Conservation (phyloP, 2,888 invertebrate species). For the Hypercompe scribonia region DNA sequence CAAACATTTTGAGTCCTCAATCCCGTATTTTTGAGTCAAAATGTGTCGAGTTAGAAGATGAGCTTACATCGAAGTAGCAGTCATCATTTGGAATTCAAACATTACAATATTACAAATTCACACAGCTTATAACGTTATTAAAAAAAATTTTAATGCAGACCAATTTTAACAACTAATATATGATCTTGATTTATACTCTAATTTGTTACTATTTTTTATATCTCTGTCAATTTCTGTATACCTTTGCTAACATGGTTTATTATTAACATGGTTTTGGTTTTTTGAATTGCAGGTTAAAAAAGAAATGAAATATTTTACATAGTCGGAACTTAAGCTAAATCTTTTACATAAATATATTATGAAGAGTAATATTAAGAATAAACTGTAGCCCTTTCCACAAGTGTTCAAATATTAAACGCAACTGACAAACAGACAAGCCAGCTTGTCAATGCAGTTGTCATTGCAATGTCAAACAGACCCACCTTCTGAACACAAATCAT, state of each 20-base stretch:
- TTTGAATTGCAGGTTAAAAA: not conserved
- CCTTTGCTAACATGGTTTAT: not conserved
- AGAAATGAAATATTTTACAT: too few relatives aligned
- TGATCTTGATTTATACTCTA: too few relatives aligned
- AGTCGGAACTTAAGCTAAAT: too few relatives aligned
- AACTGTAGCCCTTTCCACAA: not conserved
- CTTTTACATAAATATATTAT: too few relatives aligned
- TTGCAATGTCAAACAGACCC: not conserved
- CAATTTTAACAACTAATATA: too few relatives aligned
- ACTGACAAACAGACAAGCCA: not conserved
- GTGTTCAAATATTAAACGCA: not conserved
- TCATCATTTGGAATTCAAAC: not conserved
- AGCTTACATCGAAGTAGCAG: not conserved
- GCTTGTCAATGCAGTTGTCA: not conserved
- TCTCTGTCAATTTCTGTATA: not conserved
- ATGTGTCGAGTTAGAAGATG: too few relatives aligned
- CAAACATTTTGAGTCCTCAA: not conserved
- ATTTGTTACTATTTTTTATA: not conserved
- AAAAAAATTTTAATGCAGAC: not conserved
- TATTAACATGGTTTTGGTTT: not conserved
- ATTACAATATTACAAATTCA: not conserved
- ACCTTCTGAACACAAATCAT: not conserved
- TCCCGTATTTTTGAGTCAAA: too few relatives aligned
- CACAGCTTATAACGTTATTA: not conserved
- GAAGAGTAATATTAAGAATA: not conserved